These are phyloP conservation scores for Scaptomyza montana DNA, from an alignment of 1,140 invertebrate genomes.

Conservation along the genomic window DNA sequence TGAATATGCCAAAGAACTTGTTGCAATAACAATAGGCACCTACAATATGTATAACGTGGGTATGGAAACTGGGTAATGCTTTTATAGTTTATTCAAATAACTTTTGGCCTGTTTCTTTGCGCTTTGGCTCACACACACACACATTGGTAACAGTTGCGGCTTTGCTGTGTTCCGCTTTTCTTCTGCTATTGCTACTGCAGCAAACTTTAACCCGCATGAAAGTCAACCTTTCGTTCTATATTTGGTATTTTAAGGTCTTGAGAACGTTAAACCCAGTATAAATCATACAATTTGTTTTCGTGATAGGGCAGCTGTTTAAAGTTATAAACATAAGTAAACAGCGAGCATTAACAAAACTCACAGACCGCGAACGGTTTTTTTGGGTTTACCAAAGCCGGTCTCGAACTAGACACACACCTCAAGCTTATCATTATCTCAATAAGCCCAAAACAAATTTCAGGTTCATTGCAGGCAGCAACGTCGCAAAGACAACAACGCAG, in stretches of 20 bases:
- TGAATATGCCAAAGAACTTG: constrained; percentile 45
- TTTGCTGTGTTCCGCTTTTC: constrained; percentile 16
- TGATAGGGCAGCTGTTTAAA: constrained; percentile 58
- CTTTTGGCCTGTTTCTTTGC: constrained; percentile 57
- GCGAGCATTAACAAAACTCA: neutral
- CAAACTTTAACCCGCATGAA: constrained; percentile 34
- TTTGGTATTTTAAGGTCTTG: constrained; percentile 22
- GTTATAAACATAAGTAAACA: constrained; percentile 39
- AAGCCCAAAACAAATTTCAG: constrained; percentile 68
- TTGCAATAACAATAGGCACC: constrained; percentile 59
- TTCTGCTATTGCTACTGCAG: neutral
- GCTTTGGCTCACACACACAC: constrained; percentile 43
- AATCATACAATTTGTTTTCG: constrained; percentile 34
- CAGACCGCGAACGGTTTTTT: constrained; percentile 11
- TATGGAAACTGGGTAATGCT: constrained; percentile 70
- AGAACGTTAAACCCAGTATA: constrained; percentile 20
- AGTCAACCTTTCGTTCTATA: constrained; percentile 36
- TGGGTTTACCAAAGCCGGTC: constrained; percentile 15
- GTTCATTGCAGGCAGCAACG: constrained; percentile 55
- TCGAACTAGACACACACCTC: neutral
- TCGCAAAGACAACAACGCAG: constrained; percentile 41
- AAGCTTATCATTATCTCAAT: constrained; percentile 60
- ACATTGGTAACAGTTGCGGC: constrained; percentile 42
- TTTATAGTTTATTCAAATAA: constrained; percentile 69
- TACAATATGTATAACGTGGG: constrained; percentile 14